Evolutionary conservation across 23 tunicate species (phyloP).

Genomic region (Halocynthia aurantium): DNA sequence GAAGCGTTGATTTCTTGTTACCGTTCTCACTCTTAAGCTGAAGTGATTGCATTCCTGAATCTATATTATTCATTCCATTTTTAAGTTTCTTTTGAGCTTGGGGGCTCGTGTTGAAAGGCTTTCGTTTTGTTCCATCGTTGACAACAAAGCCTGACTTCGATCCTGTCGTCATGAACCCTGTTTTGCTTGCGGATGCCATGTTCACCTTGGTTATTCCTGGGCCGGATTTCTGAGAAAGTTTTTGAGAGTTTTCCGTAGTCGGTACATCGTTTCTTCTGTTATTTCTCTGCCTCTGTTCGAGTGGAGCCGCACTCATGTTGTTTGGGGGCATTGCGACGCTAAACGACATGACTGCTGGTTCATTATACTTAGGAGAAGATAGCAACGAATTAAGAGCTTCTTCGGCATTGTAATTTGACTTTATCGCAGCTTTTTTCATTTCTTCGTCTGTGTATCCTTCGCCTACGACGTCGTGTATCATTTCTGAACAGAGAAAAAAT

Average conservation of each 20-base stretch:
- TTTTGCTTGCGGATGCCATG: slow-evolving; percentile 39
- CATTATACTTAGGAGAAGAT: slow-evolving; percentile 13
- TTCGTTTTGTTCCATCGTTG: neutral
- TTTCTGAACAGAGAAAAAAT: neutral
- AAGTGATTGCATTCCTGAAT: neutral
- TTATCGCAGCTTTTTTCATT: slow-evolving; percentile 38
- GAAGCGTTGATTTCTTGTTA: neutral
- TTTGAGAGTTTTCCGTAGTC: neutral
- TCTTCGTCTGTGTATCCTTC: slow-evolving; percentile 35
- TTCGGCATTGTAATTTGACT: slow-evolving; percentile 48
- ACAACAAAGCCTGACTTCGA: neutral
- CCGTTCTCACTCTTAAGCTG: neutral
- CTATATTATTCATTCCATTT: neutral
- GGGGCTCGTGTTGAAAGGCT: too few relatives aligned
- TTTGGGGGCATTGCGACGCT: neutral
- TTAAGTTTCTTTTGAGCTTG: neutral
- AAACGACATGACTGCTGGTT: neutral
- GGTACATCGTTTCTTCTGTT: neutral
- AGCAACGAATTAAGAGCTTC: slow-evolving; percentile 50
- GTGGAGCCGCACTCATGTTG: slow-evolving; percentile 4
- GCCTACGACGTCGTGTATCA: slow-evolving; percentile 63
- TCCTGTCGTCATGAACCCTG: slow-evolving; percentile 41
- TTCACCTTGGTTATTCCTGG: slow-evolving; percentile 25
- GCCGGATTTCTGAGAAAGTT: too few relatives aligned
- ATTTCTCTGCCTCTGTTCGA: slow-evolving; percentile 9